phyloP scores from a whole-genome alignment of 1,140 invertebrate species.

The Aleiodes sp. region DNA sequence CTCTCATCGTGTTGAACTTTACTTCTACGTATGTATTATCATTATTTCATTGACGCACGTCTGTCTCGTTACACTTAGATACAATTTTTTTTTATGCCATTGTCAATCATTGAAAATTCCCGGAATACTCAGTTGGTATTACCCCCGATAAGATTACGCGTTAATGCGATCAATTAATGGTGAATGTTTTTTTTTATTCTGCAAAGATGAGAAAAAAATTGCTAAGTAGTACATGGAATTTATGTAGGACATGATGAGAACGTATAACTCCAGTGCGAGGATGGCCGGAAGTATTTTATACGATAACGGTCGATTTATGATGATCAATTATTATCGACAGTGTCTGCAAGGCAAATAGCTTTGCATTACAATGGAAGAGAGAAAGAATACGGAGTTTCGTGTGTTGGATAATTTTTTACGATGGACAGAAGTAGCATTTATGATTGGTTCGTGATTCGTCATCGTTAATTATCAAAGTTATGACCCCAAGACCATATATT shows the following conservation, averaged over 20 bases:
- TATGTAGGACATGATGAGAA: background rate
- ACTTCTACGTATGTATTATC: constrained; percentile 75
- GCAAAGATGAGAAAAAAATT: too few relatives aligned
- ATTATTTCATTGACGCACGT: constrained; percentile 2
- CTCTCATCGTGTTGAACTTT: constrained; percentile 71
- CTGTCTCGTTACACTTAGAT: too few relatives aligned
- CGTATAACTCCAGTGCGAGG: background rate
- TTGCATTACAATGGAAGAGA: constrained; percentile 4
- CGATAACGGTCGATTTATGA: constrained; percentile 1
- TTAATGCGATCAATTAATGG: too few relatives aligned
- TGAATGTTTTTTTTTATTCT: too few relatives aligned
- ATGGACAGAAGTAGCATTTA: background rate
- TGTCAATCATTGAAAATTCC: too few relatives aligned
- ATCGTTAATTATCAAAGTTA: background rate
- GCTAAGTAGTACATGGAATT: background rate
- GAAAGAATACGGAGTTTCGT: background rate
- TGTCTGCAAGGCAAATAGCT: background rate
- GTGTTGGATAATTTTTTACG: background rate
- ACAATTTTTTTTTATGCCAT: too few relatives aligned
- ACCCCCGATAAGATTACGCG: too few relatives aligned
- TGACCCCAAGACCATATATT: background rate
- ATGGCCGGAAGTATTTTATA: background rate
- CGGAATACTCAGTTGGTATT: too few relatives aligned
- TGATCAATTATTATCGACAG: constrained; percentile 1
- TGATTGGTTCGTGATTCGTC: background rate